phyloP scores from a whole-genome alignment of 2,113 vertebrate genomes.

The Ranitomeya variabilis region DNA sequence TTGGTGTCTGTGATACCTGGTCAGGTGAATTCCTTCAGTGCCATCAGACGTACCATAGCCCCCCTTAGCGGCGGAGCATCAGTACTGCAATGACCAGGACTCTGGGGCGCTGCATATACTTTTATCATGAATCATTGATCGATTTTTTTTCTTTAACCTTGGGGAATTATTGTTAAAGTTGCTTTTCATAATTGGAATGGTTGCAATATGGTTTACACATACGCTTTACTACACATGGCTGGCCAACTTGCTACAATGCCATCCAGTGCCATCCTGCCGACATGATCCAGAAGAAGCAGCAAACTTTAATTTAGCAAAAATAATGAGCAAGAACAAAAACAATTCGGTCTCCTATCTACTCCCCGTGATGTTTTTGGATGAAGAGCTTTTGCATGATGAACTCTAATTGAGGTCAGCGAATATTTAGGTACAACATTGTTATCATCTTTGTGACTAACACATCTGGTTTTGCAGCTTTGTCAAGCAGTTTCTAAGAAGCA shows the following conservation, averaged over 20 bases:
- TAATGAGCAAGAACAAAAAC: constrained; percentile 18
- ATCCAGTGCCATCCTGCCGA: neutral
- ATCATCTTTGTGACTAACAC: constrained; percentile 10
- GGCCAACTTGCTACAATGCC: neutral
- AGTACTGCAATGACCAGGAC: too few species aligned
- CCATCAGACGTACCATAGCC: too few species aligned
- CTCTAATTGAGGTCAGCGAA: neutral
- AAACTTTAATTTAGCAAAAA: neutral
- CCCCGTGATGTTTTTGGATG: neutral
- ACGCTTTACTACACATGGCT: neutral
- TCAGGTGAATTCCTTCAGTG: too few species aligned
- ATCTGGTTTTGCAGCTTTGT: constrained; percentile 29
- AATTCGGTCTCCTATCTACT: neutral
- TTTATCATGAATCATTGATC: neutral
- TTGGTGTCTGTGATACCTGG: too few species aligned
- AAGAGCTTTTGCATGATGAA: neutral
- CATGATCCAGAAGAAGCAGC: neutral
- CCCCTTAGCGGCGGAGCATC: too few species aligned
- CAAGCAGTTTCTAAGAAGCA: neutral
- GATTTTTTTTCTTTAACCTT: neutral
- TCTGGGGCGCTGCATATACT: too few species aligned
- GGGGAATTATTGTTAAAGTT: neutral
- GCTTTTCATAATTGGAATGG: neutral
- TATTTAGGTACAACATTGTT: constrained; percentile 3
- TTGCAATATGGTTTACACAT: neutral